phyloP scores from a whole-genome alignment of 2,797 vertebrate genomes.

The Pantherophis alleghaniensis region DNA sequence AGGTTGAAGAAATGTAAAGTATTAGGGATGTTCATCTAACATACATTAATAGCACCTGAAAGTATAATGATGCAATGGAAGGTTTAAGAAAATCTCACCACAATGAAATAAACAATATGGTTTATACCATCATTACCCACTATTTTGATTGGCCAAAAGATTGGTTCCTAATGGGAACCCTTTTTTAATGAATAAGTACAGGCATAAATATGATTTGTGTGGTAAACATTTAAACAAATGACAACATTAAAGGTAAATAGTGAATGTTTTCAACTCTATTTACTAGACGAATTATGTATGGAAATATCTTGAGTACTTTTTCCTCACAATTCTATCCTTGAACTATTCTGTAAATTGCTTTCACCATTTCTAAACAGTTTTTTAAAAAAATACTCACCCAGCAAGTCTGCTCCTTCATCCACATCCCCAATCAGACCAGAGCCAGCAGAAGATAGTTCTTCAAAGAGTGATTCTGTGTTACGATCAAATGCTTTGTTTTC shows the following conservation, averaged over 20 bases:
- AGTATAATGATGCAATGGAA: neutral
- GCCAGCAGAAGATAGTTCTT: conserved; percentile 94
- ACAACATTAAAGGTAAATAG: neutral
- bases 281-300: neutral
- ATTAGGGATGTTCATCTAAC: neutral
- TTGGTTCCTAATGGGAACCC: neutral
- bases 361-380: neutral
- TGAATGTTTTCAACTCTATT: neutral
- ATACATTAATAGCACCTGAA: neutral
- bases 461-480: conserved; percentile 96
- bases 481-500: conserved; percentile 93
- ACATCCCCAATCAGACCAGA: conserved; percentile 93
- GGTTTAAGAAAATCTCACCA: neutral
- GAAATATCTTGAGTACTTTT: neutral
- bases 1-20: neutral
- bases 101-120: neutral
- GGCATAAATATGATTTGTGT: neutral
- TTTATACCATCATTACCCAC: neutral
- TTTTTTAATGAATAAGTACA: neutral
- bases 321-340: neutral
- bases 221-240: neutral
- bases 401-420: conserved; percentile 94
- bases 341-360: neutral
- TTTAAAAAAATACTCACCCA: conserved; percentile 78
- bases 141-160: neutral